Percentiles rank a stretch among this genome's conserved stretches.
These are phyloP conservation scores for Caenorhabditis doughertyi DNA, from an alignment of 2,888 invertebrate species.

Conservation along the genomic window DNA sequence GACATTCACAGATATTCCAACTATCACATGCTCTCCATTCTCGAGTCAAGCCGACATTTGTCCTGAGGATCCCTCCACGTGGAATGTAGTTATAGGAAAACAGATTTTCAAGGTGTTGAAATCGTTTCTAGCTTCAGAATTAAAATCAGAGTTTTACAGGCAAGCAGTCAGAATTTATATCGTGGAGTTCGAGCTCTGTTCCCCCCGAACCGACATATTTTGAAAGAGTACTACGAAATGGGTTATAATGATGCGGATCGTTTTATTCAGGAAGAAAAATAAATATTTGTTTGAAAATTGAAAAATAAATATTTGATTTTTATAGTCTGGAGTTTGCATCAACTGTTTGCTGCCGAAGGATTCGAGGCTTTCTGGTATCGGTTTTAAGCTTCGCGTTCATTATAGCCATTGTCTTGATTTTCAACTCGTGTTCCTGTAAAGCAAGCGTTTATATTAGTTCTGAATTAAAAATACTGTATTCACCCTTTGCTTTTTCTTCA, in stretches of 20 bases:
- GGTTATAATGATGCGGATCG: slow-evolving; percentile 83
- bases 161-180: slow-evolving; percentile 82
- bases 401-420: slow-evolving; percentile 54
- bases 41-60: slow-evolving; percentile 85
- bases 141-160: slow-evolving; percentile 72
- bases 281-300: not conserved
- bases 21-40: slow-evolving; percentile 96
- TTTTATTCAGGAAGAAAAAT: slow-evolving; percentile 79
- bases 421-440: slow-evolving; percentile 63
- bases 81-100: slow-evolving; percentile 70
- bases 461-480: too few species aligned
- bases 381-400: slow-evolving; percentile 47
- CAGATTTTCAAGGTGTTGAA: slow-evolving; percentile 80
- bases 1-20: slow-evolving; percentile 90
- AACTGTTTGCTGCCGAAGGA: slow-evolving; percentile 55
- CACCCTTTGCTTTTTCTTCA: slow-evolving; percentile 64
- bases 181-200: slow-evolving; percentile 83
- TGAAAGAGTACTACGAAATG: slow-evolving; percentile 82
- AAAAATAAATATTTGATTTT: slow-evolving; percentile 1
- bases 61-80: slow-evolving; percentile 70
- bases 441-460: not conserved
- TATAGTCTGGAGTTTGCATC: slow-evolving; percentile 55
- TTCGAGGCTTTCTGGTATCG: slow-evolving; percentile 46
- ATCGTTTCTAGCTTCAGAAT: too few species aligned
- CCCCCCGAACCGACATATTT: slow-evolving; percentile 81